A percentile compares a stretch with the other conserved stretches of the same genome.
phyloP scores from a whole-genome alignment of 2,888 invertebrate genomes.

The Mimumesa dahlbomi region DNA sequence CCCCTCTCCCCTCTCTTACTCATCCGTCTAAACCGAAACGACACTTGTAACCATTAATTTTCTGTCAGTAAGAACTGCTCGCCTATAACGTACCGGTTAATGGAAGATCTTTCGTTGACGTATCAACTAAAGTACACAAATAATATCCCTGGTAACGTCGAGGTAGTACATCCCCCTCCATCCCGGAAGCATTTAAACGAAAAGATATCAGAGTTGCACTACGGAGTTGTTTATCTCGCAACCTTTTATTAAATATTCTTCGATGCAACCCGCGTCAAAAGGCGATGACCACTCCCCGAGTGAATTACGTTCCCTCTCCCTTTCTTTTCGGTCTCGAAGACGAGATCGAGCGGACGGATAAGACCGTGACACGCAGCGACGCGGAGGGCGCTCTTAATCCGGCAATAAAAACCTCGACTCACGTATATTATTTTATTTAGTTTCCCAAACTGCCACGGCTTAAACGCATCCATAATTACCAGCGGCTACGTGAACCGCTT shows the following conservation, averaged over 20 bases:
- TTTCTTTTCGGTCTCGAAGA: slow-evolving; percentile 27
- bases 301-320: slow-evolving; percentile 40
- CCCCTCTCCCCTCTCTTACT: too few species aligned
- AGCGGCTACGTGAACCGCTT: slow-evolving; percentile 77
- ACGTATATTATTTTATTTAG: slow-evolving; percentile 80
- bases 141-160: not conserved
- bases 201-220: not conserved
- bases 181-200: slow-evolving; percentile 27
- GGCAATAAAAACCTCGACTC: slow-evolving; percentile 78
- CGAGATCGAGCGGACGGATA: slow-evolving; percentile 72
- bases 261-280: slow-evolving; percentile 30
- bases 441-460: slow-evolving; percentile 79
- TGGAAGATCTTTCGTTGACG: slow-evolving; percentile 1
- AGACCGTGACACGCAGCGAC: slow-evolving; percentile 69
- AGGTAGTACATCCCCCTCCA: too few species aligned
- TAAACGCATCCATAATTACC: slow-evolving; percentile 80
- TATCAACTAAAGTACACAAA: not conserved
- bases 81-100: not conserved
- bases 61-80: too few species aligned
- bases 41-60: too few species aligned
- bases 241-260: slow-evolving; percentile 60
- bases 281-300: slow-evolving; percentile 57
- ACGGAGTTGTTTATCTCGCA: slow-evolving; percentile 33
- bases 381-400: slow-evolving; percentile 73
- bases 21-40: too few species aligned